Conservation (phyloP, 2,888 invertebrate species). For the Gerosis bhagava region DNA sequence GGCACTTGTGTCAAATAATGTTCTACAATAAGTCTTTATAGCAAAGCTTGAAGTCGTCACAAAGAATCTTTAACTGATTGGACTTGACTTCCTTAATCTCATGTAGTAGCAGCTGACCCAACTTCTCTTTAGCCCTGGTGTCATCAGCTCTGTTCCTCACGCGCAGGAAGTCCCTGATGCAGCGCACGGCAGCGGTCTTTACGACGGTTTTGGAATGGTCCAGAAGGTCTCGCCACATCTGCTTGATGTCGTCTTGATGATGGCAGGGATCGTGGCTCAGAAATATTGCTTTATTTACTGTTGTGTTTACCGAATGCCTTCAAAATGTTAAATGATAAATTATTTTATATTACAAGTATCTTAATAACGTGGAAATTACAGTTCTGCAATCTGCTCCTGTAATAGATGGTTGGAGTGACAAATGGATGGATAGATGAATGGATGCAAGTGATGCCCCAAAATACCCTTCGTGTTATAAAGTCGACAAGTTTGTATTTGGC, state of each 20-base stretch:
- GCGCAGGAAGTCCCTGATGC: constrained; percentile 33
- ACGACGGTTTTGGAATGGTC: constrained; percentile 34
- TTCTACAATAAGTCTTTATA: constrained; percentile 40
- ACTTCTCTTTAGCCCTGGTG: constrained; percentile 21
- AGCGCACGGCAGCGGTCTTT: constrained; percentile 34
- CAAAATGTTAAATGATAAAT: too few relatives aligned
- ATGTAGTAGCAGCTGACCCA: constrained; percentile 33
- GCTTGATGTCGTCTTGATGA: constrained; percentile 40
- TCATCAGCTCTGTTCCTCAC: constrained; percentile 17
- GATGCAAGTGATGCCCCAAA: too few relatives aligned
- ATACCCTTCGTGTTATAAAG: too few relatives aligned
- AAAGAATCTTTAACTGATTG: constrained; percentile 41
- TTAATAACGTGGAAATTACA: too few relatives aligned
- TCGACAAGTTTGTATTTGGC: too few relatives aligned
- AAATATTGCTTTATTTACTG: constrained; percentile 5
- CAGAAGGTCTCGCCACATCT: constrained; percentile 44
- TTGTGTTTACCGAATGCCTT: constrained; percentile 38
- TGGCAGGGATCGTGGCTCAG: constrained; percentile 36
- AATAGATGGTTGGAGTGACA: too few relatives aligned
- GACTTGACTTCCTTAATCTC: constrained; percentile 37
- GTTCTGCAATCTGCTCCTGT: too few relatives aligned
- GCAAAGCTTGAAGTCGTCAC: constrained; percentile 45
- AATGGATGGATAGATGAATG: too few relatives aligned
- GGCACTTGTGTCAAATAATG: too few relatives aligned
- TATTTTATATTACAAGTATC: too few relatives aligned